Conservation (phyloP, 2,888 invertebrate genomes). For the Drosophila koepferae region DNA sequence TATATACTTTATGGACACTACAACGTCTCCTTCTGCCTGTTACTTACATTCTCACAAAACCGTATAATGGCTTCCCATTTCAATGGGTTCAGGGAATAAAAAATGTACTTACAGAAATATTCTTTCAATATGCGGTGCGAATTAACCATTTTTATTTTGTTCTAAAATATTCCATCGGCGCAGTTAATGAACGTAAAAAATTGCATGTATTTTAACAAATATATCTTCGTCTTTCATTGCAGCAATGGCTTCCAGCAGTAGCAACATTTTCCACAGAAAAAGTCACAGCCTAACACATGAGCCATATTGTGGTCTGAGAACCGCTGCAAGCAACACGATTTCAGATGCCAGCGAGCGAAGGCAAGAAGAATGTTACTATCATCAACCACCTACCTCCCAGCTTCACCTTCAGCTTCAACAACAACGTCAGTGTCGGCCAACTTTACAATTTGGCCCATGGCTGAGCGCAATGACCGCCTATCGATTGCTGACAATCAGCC, state of each 20-base stretch:
- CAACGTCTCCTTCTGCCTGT: too few relatives aligned
- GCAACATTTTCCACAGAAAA: conserved; percentile 64
- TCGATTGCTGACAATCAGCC: conserved; percentile 84
- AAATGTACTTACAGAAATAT: neutral
- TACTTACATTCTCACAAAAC: too few relatives aligned
- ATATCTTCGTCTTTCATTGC: conserved; percentile 54
- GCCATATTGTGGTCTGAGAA: conserved; percentile 73
- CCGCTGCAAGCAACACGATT: conserved; percentile 47
- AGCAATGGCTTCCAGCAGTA: conserved; percentile 84
- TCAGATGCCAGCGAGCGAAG: conserved; percentile 45
- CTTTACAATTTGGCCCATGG: conserved; percentile 61
- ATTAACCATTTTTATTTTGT: neutral
- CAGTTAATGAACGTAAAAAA: neutral
- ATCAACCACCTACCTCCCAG: conserved; percentile 73
- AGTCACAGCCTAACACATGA: conserved; percentile 66
- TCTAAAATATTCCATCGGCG: neutral
- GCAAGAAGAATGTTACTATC: conserved; percentile 74
- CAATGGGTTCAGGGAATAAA: too few relatives aligned
- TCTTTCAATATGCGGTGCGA: too few relatives aligned
- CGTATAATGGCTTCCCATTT: too few relatives aligned
- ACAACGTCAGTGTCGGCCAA: conserved; percentile 54
- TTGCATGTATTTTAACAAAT: neutral
- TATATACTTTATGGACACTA: too few relatives aligned
- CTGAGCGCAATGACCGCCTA: conserved; percentile 80
- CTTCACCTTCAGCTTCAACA: conserved; percentile 28